phyloP scores from a whole-genome alignment of 35 echinoderm and acorn worm species.

The Heliocidaris tuberculata region DNA sequence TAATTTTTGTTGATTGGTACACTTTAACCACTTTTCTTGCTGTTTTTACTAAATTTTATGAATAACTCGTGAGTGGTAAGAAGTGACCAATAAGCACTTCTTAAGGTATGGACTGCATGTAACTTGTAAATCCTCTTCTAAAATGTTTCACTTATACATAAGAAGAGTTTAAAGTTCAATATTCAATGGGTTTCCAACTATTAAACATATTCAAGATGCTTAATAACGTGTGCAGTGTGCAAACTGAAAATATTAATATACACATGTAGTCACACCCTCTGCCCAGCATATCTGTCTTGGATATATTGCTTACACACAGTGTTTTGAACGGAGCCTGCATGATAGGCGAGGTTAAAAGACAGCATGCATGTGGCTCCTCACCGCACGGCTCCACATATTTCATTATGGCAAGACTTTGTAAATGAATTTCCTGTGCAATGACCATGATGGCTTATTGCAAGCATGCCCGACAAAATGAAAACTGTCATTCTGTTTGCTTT shows the following conservation, averaged over 20 bases:
- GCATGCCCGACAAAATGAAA: background rate
- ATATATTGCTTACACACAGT: conserved; percentile 7
- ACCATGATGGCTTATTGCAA: conserved; percentile 7
- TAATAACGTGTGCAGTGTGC: background rate
- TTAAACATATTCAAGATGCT: background rate
- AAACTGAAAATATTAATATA: conserved; percentile 10
- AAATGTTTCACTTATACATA: background rate
- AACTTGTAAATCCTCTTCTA: background rate
- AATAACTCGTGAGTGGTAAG: too few species aligned
- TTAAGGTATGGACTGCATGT: background rate
- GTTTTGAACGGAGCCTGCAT: background rate
- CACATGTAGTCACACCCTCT: conserved; percentile 7
- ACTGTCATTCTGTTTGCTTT: conserved; percentile 25
- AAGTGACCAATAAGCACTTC: background rate
- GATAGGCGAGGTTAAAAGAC: conserved; percentile 32
- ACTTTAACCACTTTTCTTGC: too few species aligned
- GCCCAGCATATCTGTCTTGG: background rate
- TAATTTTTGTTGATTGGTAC: too few species aligned
- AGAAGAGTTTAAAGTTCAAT: conserved; percentile 13
- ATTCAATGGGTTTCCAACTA: background rate
- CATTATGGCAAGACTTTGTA: conserved; percentile 12
- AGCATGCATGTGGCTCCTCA: background rate
- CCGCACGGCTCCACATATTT: background rate
- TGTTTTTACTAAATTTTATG: too few species aligned
- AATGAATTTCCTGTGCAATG: conserved; percentile 44